Percentiles rank a stretch among this genome's conserved stretches.
These are phyloP conservation scores for Pterocles orientalis DNA, from an alignment of 2,113 vertebrate species.

Conservation along the genomic window DNA sequence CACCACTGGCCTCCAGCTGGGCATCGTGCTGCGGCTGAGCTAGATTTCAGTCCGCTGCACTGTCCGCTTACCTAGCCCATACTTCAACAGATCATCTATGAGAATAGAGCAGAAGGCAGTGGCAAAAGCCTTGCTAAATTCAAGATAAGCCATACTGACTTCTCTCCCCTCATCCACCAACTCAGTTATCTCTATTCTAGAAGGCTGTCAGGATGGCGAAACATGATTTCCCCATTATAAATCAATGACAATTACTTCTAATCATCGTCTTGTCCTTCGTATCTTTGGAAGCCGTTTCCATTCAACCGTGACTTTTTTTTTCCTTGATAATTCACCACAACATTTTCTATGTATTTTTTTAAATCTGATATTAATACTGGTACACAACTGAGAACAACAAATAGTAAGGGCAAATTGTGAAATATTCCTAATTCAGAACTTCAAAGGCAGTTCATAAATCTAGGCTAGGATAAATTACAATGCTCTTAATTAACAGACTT, in stretches of 20 bases:
- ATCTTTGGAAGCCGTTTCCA: not conserved
- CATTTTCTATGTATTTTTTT: not conserved
- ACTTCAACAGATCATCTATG: not conserved
- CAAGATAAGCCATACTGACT: not conserved
- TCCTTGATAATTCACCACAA: not conserved
- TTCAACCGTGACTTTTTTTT: not conserved
- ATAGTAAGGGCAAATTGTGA: not conserved
- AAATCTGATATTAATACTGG: not conserved
- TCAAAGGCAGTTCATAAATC: not conserved
- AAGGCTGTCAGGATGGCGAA: not conserved
- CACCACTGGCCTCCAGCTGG: not conserved
- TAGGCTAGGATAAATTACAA: not conserved
- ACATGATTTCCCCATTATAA: not conserved
- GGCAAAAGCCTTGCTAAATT: not conserved
- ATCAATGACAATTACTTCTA: not conserved
- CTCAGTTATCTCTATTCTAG: fast-evolving
- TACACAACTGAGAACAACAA: not conserved
- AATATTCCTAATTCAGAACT: not conserved
- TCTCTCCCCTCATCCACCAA: not conserved
- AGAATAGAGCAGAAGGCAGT: not conserved
- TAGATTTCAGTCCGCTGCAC: not conserved
- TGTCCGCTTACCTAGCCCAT: no score
- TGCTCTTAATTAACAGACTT: not conserved
- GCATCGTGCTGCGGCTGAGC: not conserved
- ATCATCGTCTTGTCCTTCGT: not conserved